Evolutionary conservation across 2,113 vertebrate genomes (phyloP).

Genomic region (Anser brachyrhynchus): DNA sequence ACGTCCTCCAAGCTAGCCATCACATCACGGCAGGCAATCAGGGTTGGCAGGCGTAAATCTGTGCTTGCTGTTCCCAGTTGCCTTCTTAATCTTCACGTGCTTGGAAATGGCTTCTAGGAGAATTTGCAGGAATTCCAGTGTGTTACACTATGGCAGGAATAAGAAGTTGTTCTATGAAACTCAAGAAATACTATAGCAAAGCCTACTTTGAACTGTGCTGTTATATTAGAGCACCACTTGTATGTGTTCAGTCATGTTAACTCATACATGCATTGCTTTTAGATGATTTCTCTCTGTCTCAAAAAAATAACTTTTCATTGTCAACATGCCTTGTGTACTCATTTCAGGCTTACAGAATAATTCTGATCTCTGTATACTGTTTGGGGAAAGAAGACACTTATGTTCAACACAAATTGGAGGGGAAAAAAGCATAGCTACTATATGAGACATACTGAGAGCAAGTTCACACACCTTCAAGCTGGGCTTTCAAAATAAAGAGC

Average conservation of each 20-base stretch:
- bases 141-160: neutral
- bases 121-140: neutral
- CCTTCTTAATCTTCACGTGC: neutral
- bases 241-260: neutral
- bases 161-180: neutral
- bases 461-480: neutral
- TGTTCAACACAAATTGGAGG: neutral
- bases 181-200: neutral
- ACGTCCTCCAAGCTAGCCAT: neutral
- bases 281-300: neutral
- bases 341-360: neutral
- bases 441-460: neutral
- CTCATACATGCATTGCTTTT: neutral
- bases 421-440: neutral
- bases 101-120: neutral
- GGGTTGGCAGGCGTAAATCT: neutral
- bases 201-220: neutral
- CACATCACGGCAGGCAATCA: neutral
- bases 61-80: neutral
- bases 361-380: neutral
- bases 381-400: neutral
- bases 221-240: neutral
- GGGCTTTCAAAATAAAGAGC: neutral
- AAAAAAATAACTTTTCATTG: neutral
- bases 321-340: neutral